Base-by-base conservation (phyloP, 1,140 invertebrate genomes). In the Diploscapter pachys region DNA sequence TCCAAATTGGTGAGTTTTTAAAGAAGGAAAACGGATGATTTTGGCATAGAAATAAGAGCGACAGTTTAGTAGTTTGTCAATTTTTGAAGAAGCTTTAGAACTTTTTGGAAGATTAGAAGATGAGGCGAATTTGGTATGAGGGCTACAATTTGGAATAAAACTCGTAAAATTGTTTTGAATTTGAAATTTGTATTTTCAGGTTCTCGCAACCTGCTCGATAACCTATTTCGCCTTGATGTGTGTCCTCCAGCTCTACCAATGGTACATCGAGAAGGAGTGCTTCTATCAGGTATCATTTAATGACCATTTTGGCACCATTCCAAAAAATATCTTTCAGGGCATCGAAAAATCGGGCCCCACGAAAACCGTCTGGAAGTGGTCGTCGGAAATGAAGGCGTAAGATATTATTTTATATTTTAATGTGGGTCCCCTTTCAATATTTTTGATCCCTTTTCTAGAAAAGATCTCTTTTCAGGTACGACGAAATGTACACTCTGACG, bases 251-350 rank as follows among this genome's bases (percentile, higher is more conserved):
- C 81, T 98, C 2, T 98, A 99, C 86, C 96, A 94, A 5, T 93
- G 93, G 53, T 96, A 96, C 85, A 91, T 93, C 82, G 96, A 99
- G 88, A 96, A 96, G 86, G 94, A 95, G 65, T 96, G 95, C 78
- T 99, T 99, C 77, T 86, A 87, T 62, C 86, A 88, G 72, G 87
- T 85, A 50, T 31, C 31, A 31, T 31, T 31, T 31, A 31, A 31
- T 31, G 31, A 31, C 31, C 31, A 31, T 31, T 31, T 31, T 31
- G 31, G 31, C 31, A 31, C 31, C 31, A 31, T 31, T 31, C 31
- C 1, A 31, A 31, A 31, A 31, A 31, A 31, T 31, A 31, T 31
- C 1, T 31, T 31, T 31, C 31, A 31, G 72, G 87, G 85, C 51
- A 71, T 84, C 31, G 87, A 89, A 63, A 31, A 31, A 71, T 84